Evolutionary conservation across 35 echinoderm and acorn worm species (phyloP).

Genomic region (Amphiura filiformis): DNA sequence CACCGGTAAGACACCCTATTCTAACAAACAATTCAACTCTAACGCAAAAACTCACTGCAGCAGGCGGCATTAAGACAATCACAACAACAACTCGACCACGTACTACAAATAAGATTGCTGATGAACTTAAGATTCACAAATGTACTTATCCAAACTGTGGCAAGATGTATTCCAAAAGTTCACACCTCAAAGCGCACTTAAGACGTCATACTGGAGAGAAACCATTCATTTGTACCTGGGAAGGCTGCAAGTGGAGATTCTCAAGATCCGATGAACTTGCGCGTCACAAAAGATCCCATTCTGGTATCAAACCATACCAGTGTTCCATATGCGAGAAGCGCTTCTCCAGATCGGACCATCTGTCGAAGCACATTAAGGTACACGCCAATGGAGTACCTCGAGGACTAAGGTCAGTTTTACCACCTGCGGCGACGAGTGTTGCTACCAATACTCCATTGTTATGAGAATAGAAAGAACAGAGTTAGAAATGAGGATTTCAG

Average conservation of each 20-base stretch:
- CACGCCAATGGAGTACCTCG: conserved; percentile 84
- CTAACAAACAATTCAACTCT: not conserved
- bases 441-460: too few species aligned
- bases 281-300: conserved; percentile 95
- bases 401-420: conserved; percentile 12
- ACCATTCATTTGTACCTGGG: conserved; percentile 94
- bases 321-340: conserved; percentile 96
- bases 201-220: conserved; percentile 95
- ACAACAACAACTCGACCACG: conserved; percentile 11
- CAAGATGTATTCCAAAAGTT: conserved; percentile 99
- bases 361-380: conserved; percentile 96
- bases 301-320: conserved; percentile 90
- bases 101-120: conserved; percentile 55
- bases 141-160: conserved; percentile 96
- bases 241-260: conserved; percentile 97
- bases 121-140: conserved; percentile 98
- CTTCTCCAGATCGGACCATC: conserved; percentile 94
- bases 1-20: not conserved
- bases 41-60: not conserved
- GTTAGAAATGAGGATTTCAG: too few species aligned
- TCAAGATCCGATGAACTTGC: conserved; percentile 94
- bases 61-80: not conserved
- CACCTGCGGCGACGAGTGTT: not conserved
- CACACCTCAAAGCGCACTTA: conserved; percentile 93
- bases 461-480: too few species aligned